These are phyloP conservation scores for Arnoldichthys spilopterus DNA, from an alignment of 2,797 vertebrate genomes.

Conservation along the genomic window DNA sequence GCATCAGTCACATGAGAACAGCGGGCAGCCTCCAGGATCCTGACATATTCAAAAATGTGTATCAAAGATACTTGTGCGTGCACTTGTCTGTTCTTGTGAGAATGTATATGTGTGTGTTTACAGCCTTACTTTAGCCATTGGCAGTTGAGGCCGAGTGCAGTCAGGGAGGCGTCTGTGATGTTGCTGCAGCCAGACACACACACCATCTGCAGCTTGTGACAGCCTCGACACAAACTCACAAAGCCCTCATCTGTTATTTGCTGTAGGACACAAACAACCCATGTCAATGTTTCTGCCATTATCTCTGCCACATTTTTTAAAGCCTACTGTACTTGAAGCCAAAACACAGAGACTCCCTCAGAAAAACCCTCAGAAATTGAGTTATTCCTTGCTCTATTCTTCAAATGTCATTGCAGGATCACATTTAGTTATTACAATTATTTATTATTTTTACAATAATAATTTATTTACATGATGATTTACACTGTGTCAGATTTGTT, in stretches of 20 bases:
- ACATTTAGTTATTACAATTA: too few species aligned
- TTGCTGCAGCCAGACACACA: constrained; percentile 97
- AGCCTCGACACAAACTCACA: constrained; percentile 97
- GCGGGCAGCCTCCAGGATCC: constrained; percentile 96
- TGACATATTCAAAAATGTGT: constrained; percentile 62
- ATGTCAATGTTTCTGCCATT: constrained; percentile 15
- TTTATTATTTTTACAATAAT: too few species aligned
- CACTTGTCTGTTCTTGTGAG: neutral
- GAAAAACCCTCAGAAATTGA: neutral
- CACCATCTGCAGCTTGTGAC: constrained; percentile 94
- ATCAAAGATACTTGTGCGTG: neutral
- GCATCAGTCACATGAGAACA: constrained; percentile 97
- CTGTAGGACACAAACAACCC: constrained; percentile 70
- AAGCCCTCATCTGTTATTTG: constrained; percentile 99
- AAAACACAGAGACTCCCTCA: neutral
- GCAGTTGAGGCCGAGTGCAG: constrained; percentile 97
- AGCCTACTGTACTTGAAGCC: neutral
- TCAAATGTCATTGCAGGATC: too few species aligned
- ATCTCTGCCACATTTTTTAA: constrained; percentile 4
- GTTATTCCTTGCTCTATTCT: too few species aligned
- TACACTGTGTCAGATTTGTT: too few species aligned
- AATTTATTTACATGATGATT: too few species aligned
- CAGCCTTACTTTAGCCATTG: constrained; percentile 86
- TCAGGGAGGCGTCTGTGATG: constrained; percentile 97
- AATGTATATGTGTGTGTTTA: constrained; percentile 25